A percentile compares a stretch with the other conserved stretches of the same genome.
Evolutionary conservation across 2,797 vertebrate species (phyloP).

Genomic region (Ciconia nigra): DNA sequence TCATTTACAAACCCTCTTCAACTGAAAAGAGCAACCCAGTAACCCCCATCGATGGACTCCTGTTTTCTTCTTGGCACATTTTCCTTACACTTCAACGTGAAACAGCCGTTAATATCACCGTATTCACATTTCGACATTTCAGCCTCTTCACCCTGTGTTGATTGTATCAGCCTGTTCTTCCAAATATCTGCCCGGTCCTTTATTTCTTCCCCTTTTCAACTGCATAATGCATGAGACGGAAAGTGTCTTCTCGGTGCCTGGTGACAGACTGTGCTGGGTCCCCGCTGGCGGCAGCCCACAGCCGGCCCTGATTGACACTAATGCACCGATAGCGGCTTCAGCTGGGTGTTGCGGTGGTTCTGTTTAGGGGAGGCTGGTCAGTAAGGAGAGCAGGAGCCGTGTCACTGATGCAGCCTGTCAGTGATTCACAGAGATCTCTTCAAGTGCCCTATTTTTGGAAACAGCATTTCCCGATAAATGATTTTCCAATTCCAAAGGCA

Average conservation of each 20-base stretch:
- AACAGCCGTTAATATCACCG: constrained; percentile 25
- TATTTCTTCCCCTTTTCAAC: constrained; percentile 15
- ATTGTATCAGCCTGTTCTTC: neutral
- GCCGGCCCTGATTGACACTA: neutral
- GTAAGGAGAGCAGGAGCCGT: neutral
- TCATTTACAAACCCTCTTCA: neutral
- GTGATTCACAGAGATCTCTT: neutral
- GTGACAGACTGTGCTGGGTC: neutral
- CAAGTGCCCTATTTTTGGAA: neutral
- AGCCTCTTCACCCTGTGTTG: constrained; percentile 43
- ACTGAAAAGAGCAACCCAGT: neutral
- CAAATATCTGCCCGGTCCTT: neutral
- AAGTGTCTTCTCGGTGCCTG: neutral
- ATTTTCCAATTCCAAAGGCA: constrained; percentile 18
- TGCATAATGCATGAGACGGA: constrained; percentile 47
- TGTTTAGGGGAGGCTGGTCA: neutral
- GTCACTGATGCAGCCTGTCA: neutral
- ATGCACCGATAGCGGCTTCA: neutral
- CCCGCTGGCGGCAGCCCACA: neutral
- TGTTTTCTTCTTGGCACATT: constrained; percentile 7
- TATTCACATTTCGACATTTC: constrained; percentile 57
- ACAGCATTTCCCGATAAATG: constrained; percentile 30
- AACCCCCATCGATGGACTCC: neutral
- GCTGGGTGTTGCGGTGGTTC: neutral
- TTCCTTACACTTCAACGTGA: constrained; percentile 19